Base-by-base conservation (phyloP, 2,113 vertebrate genomes). In the Pampusana beccarii region DNA sequence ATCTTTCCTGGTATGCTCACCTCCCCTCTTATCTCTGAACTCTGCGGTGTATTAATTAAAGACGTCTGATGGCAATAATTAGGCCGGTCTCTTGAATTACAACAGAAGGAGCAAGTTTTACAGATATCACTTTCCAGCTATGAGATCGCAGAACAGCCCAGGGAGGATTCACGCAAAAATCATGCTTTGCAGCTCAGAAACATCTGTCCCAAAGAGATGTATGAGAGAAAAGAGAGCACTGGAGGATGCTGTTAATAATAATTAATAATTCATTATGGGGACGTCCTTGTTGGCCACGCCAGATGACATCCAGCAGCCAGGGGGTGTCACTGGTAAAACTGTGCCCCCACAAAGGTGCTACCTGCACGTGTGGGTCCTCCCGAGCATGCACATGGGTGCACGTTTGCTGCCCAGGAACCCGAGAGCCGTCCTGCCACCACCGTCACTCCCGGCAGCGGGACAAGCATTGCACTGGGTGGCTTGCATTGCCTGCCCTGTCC, bases 41-140 rank as follows among this genome's bases (percentile, higher is more conserved):
- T 88, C 91, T 66, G 86, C 78, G 74, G 90, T 23, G 7, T 18
- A 67, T 93, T 94, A 92, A 96, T 97, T 97, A 94, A 61, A 88
- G 89, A 44, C 6, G 4, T 85, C 84, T 4, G 0, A 86, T 48
- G 70, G 79, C 92, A 91, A 57, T 95, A 95, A 95, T 94, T 80
- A 95, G 81, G 74, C 57, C 1, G 0, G 26, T 90, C 36, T 66
- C 61, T 36, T 46, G 62, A 51, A 88, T 91, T n/a, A 51, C 0
- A 1, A 10, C 31, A 6, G 13, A 50, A 86, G 86, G 57, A 86
- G n/a, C 31, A 44, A 77, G 60, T 67, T 92, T 80, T 60, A 53
- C 29, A 65, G 77, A 24, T 46, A 44, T 5, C 53, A 26, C 50
- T 67, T 75, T 15, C 20, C 70, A 80, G 67, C 54, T 38, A 33